Evolutionary conservation across 2,113 vertebrate species (phyloP), one percentile per base, ranked within the genome.

Genomic region (Pomatostomus ruficeps): DNA sequence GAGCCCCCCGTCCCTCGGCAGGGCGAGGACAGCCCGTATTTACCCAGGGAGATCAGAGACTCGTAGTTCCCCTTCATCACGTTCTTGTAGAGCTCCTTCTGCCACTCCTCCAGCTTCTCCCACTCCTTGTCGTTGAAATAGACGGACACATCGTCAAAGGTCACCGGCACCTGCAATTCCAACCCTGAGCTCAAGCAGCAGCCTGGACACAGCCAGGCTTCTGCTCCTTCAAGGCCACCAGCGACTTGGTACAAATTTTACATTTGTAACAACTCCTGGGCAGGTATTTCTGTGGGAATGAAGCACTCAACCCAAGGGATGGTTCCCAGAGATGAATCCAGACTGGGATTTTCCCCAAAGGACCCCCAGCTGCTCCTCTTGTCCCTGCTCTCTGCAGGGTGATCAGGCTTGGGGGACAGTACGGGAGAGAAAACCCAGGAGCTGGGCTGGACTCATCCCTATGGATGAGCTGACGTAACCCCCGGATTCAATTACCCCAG

Each of bases 11-110:
- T 21, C 14, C 52, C 52, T 51, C 33, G 7, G 38, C 23, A 77
- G 63, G 23, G 23, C 0, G 1, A 77, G 73, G 38, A 45, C 51
- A 35, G 17, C 78, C 33, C 20, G 1, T 75, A 75, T 75, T 98
- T 97, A 98, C 98, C 98, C 97, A 98, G 92, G 58, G 98, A 98
- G 66, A 98, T 97, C 67, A 98, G 92, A 15, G 98, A 98, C 70
- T 98, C 98, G 1, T 98, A 98, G 97, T 98, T 98, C 52, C 98
- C 98, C 75, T 98, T 94, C 98, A 98, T 98, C 86, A 98, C 97
- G 0, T 98, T 98, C 96, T 98, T 98, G 96, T 98, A 98, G 5
- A 98, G 98, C 85, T 98, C 98, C 96, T 98, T 98, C 97, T 98
- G 98, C 98, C 98, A 98, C 81, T 98, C 98, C 9, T 98, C 98